These are phyloP conservation scores for Apotomis turbidana DNA, from an alignment of 2,888 invertebrate species.

Conservation along the genomic window DNA sequence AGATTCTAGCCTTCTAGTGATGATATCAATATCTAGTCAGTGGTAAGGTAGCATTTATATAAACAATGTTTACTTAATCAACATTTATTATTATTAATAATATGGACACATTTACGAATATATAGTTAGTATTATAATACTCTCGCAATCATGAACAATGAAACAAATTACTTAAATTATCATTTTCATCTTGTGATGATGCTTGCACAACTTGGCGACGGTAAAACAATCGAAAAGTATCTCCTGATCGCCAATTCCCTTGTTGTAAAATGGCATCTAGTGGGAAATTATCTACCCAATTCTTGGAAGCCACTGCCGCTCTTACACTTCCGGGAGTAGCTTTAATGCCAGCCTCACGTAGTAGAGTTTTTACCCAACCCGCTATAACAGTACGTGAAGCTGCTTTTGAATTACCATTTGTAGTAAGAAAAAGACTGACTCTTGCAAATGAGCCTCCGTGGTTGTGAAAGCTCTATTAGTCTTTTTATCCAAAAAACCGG, in stretches of 20 bases:
- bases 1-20: neutral
- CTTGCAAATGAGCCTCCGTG: neutral
- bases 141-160: too few relatives aligned
- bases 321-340: constrained; percentile 21
- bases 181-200: neutral
- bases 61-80: too few relatives aligned
- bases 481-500: constrained; percentile 2
- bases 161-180: too few relatives aligned
- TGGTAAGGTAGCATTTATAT: too few relatives aligned
- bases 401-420: neutral
- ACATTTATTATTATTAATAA: too few relatives aligned
- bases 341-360: too few relatives aligned
- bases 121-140: too few relatives aligned
- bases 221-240: constrained; percentile 4
- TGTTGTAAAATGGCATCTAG: constrained; percentile 29
- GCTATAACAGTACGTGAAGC: constrained; percentile 3
- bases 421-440: neutral
- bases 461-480: neutral
- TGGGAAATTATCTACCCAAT: constrained; percentile 21
- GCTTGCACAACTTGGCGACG: neutral
- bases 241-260: constrained; percentile 33
- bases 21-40: too few relatives aligned
- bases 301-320: constrained; percentile 16
- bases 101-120: too few relatives aligned
- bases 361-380: constrained; percentile 7